A percentile compares a stretch with the other conserved stretches of the same genome.
These are phyloP conservation scores for Coracopsis vasa DNA, from an alignment of 2,113 vertebrate genomes.

Conservation along the genomic window DNA sequence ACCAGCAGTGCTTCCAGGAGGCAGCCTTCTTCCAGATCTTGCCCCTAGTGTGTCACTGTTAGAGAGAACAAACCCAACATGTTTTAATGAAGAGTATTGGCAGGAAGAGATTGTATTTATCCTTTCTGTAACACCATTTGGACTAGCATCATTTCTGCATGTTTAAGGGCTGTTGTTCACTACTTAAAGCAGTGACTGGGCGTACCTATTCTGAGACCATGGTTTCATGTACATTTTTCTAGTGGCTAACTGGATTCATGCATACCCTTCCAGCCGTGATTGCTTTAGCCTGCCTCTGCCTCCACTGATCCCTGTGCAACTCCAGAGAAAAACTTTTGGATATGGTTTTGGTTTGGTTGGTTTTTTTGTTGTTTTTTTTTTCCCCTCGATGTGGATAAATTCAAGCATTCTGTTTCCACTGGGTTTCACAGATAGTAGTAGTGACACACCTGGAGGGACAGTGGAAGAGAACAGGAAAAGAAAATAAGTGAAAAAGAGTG, in stretches of 20 bases:
- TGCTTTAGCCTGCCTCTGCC: neutral
- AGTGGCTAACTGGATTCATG: neutral
- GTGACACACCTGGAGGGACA: neutral
- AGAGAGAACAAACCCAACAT: neutral
- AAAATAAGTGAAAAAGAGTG: neutral
- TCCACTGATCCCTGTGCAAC: neutral
- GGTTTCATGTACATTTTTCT: neutral
- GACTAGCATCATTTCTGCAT: neutral
- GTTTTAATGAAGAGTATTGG: neutral
- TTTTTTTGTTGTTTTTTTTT: neutral
- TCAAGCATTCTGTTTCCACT: neutral
- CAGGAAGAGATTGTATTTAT: neutral
- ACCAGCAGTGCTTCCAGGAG: slow-evolving; percentile 28
- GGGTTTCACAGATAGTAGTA: neutral
- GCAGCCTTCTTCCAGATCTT: slow-evolving; percentile 16
- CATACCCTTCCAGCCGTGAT: neutral
- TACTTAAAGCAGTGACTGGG: neutral
- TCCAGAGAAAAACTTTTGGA: neutral
- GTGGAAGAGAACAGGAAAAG: neutral
- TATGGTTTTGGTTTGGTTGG: too few species aligned
- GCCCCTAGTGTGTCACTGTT: neutral
- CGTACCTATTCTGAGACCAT: neutral
- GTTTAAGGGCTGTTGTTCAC: neutral
- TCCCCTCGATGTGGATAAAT: neutral
- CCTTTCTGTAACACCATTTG: neutral